These are phyloP conservation scores for Gnathonemus echidnorhynchus DNA, from an alignment of 2,113 vertebrate genomes.

Conservation along the genomic window DNA sequence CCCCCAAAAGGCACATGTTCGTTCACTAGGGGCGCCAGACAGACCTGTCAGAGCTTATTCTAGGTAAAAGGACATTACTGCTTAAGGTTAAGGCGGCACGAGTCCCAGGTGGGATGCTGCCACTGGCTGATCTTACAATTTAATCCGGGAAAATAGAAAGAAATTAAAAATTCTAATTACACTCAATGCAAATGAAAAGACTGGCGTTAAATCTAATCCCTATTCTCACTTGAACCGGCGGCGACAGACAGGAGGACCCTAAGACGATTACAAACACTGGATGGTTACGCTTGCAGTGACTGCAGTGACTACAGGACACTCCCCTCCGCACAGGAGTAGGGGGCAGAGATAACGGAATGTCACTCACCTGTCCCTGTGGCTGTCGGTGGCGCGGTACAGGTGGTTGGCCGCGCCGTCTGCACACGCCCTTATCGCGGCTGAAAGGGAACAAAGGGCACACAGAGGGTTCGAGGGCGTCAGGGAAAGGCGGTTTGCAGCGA, in stretches of 20 bases:
- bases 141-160: neutral
- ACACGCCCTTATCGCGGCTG: constrained; percentile 79
- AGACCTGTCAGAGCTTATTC: neutral
- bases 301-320: neutral
- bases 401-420: constrained; percentile 91
- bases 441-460: neutral
- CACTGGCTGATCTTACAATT: neutral
- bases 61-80: neutral
- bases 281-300: neutral
- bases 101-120: neutral
- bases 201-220: neutral
- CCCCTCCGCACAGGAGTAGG: neutral
- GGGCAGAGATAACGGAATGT: neutral
- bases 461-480: neutral
- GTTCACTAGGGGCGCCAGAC: neutral
- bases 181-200: neutral
- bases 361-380: constrained; percentile 69
- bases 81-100: neutral
- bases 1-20: neutral
- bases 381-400: constrained; percentile 66
- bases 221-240: neutral
- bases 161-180: neutral
- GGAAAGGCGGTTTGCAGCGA: neutral
- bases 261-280: neutral
- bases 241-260: neutral